Conservation (phyloP, 2,797 vertebrate genomes). For the Dryobates pubescens region DNA sequence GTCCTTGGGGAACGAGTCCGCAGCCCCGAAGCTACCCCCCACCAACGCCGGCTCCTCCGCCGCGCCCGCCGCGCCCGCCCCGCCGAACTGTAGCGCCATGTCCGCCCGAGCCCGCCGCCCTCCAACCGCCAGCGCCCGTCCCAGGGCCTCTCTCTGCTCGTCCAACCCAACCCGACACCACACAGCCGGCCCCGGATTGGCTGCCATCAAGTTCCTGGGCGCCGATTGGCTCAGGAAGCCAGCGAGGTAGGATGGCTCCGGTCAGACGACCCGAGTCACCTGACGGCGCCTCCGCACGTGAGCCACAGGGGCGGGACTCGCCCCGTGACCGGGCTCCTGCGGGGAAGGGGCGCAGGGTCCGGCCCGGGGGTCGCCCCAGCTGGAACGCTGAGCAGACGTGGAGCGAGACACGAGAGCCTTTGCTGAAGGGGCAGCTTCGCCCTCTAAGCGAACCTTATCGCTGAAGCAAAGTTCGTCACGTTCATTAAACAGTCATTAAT, state of each 20-base stretch:
- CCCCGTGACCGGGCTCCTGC: too few species aligned
- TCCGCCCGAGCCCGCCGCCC: slow-evolving; percentile 12
- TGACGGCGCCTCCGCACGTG: slow-evolving; percentile 76
- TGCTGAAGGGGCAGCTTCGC: rapidly evolving
- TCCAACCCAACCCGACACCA: neutral
- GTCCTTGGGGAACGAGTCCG: slow-evolving; percentile 96
- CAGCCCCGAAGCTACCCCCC: slow-evolving; percentile 89
- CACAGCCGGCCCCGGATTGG: slow-evolving; percentile 56
- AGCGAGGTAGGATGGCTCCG: slow-evolving; percentile 53
- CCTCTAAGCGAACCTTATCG: neutral
- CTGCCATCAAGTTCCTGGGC: neutral
- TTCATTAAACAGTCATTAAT: rapidly evolving
- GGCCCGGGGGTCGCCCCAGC: too few species aligned
- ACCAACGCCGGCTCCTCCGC: slow-evolving; percentile 84
- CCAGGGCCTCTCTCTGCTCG: slow-evolving; percentile 34
- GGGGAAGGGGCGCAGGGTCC: neutral
- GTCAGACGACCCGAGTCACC: slow-evolving; percentile 86
- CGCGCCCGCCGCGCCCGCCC: slow-evolving; percentile 60
- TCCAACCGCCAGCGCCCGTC: slow-evolving; percentile 1
- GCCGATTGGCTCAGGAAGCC: neutral
- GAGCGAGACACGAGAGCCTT: too few species aligned
- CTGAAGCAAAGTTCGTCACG: rapidly evolving
- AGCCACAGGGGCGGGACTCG: slow-evolving; percentile 9
- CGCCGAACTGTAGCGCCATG: slow-evolving; percentile 59
- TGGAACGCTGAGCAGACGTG: too few species aligned